phyloP scores from a whole-genome alignment of 1,140 invertebrate genomes.

The Gonatopus flavifemur region DNA sequence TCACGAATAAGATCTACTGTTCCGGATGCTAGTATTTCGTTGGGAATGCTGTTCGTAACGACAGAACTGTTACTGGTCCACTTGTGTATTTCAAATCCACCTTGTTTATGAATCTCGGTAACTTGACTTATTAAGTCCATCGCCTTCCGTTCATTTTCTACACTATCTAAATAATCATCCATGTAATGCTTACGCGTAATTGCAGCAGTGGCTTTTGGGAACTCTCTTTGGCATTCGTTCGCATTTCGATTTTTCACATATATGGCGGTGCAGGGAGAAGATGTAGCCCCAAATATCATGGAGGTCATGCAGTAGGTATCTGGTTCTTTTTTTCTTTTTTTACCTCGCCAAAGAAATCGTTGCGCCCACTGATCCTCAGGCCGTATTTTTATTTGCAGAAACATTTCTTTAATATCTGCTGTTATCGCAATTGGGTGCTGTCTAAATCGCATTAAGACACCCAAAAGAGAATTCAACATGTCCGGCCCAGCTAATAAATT shows the following conservation, averaged over 20 bases:
- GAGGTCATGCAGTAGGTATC: neutral
- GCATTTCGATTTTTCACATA: constrained; percentile 11
- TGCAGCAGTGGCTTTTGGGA: neutral
- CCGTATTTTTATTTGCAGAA: constrained; percentile 25
- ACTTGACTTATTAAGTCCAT: constrained; percentile 6
- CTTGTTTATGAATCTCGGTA: neutral
- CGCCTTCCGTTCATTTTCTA: constrained; percentile 4
- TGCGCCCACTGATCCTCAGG: constrained; percentile 10
- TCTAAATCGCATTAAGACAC: constrained; percentile 21
- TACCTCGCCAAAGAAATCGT: constrained; percentile 3
- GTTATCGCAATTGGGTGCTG: neutral
- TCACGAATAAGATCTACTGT: too few species aligned
- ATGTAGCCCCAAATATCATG: neutral
- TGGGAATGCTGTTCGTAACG: too few species aligned
- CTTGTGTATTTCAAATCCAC: constrained; percentile 17
- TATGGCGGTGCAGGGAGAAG: neutral
- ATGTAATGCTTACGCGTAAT: neutral
- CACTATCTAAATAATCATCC: constrained; percentile 11
- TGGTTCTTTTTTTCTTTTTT: neutral
- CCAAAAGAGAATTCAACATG: constrained; percentile 24
- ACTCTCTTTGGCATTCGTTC: neutral
- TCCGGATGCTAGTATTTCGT: too few species aligned
- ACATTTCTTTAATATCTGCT: constrained; percentile 23
- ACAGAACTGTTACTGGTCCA: constrained; percentile 9
- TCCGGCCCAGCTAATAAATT: constrained; percentile 27